Evolutionary conservation across 1,140 invertebrate species (phyloP).

Genomic region (Pseudomyrmex concolor): DNA sequence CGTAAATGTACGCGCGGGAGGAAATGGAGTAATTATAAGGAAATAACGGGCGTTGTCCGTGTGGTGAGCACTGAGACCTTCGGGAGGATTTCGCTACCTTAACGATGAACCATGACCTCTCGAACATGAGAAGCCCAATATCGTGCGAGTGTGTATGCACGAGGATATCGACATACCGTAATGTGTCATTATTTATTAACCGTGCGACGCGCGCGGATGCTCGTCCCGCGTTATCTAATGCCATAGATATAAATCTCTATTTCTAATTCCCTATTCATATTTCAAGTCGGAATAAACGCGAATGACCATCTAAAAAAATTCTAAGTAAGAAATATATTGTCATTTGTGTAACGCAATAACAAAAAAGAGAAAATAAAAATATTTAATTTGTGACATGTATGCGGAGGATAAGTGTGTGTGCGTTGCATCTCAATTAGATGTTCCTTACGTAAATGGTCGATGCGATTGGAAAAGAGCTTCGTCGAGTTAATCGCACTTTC

Average conservation of each 20-base stretch:
- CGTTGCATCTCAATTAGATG: conserved; percentile 31
- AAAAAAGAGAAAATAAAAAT: not conserved
- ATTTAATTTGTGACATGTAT: not conserved
- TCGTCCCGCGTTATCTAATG: not conserved
- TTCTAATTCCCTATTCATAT: not conserved
- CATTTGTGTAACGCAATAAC: not conserved
- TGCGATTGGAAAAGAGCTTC: not conserved
- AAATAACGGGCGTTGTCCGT: conserved; percentile 82
- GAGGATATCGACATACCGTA: conserved; percentile 26
- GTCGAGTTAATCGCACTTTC: conserved; percentile 48
- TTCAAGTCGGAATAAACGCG: not conserved
- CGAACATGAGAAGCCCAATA: conserved; percentile 40
- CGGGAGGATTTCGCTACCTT: conserved; percentile 54
- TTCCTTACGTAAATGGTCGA: conserved; percentile 11
- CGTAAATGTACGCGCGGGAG: conserved; percentile 67
- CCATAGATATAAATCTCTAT: not conserved
- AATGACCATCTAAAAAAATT: conserved; percentile 2
- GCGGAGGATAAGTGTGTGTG: not conserved
- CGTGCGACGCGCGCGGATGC: too few relatives aligned
- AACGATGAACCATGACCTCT: conserved; percentile 4
- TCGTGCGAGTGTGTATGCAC: not conserved
- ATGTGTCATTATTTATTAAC: conserved; percentile 21
- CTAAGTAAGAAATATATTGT: not conserved
- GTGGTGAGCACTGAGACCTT: conserved; percentile 75
- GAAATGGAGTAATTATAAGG: conserved; percentile 84